phyloP scores from a whole-genome alignment of 2,797 vertebrate species.

The Miichthys miiuy region DNA sequence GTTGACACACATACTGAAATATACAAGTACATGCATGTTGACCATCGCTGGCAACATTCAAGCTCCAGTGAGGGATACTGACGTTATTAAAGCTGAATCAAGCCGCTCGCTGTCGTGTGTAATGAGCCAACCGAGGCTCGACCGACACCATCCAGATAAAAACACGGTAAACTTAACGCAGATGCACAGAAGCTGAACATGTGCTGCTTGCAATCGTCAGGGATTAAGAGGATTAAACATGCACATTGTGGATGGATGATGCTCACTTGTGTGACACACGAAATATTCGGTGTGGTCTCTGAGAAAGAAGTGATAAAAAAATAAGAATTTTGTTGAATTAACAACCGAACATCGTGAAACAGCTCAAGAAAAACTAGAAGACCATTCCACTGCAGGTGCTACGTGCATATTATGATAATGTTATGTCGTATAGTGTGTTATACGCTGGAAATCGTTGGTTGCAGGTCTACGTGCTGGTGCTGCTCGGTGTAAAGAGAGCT shows the following conservation, averaged over 20 bases:
- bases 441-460: not conserved
- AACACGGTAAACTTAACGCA: too few species aligned
- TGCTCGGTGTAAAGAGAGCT: not conserved
- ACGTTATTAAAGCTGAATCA: too few species aligned
- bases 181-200: too few species aligned
- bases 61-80: not conserved
- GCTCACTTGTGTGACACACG: too few species aligned
- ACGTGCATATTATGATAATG: not conserved
- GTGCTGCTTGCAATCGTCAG: too few species aligned
- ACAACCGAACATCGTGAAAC: not conserved
- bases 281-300: too few species aligned
- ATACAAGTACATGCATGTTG: not conserved
- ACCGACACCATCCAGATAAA: too few species aligned
- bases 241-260: too few species aligned
- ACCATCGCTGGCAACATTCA: not conserved
- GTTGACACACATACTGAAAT: not conserved
- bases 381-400: not conserved
- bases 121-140: too few species aligned
- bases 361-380: not conserved
- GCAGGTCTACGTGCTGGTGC: not conserved
- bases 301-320: too few species aligned
- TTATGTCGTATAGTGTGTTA: not conserved
- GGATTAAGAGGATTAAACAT: too few species aligned
- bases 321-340: not conserved
- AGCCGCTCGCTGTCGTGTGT: too few species aligned